A percentile compares a stretch with the other conserved stretches of the same genome.
phyloP scores from a whole-genome alignment of 2,888 invertebrate genomes.

The Pyrrhia umbra region DNA sequence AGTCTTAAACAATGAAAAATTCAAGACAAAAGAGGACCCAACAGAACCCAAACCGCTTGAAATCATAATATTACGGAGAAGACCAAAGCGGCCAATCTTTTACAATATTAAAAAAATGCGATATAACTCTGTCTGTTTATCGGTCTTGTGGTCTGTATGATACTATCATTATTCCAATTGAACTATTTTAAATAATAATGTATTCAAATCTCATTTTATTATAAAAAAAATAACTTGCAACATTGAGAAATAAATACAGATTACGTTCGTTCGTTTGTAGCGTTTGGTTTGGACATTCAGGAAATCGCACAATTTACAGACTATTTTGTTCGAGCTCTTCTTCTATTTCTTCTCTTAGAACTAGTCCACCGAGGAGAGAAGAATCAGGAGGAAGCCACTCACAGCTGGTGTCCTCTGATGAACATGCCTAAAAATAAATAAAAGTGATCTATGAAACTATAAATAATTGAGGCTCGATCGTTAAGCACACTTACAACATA shows the following conservation, averaged over 20 bases:
- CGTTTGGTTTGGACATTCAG: slow-evolving; percentile 5
- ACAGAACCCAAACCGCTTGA: too few species aligned
- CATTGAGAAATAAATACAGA: slow-evolving; percentile 27
- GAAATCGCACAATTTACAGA: slow-evolving; percentile 19
- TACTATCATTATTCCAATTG: neutral
- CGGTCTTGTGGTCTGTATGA: too few species aligned
- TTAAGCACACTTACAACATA: too few species aligned
- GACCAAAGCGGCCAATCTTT: too few species aligned
- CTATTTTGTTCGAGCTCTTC: slow-evolving; percentile 73
- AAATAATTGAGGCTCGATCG: neutral
- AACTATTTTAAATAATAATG: too few species aligned
- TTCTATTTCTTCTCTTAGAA: slow-evolving; percentile 79
- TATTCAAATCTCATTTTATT: slow-evolving; percentile 5
- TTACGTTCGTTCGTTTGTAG: neutral
- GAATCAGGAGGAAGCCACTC: slow-evolving; percentile 88
- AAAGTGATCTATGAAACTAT: neutral
- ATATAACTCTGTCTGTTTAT: too few species aligned
- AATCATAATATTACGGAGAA: too few species aligned
- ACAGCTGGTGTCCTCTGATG: slow-evolving; percentile 87
- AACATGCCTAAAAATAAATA: slow-evolving; percentile 77
- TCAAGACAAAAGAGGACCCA: too few species aligned
- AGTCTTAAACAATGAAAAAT: too few species aligned
- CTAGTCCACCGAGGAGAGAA: slow-evolving; percentile 78
- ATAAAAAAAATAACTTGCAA: slow-evolving; percentile 70
- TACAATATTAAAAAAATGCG: too few species aligned